Conservation (phyloP, 2,113 vertebrate genomes). For the Larimichthys polyactis region DNA sequence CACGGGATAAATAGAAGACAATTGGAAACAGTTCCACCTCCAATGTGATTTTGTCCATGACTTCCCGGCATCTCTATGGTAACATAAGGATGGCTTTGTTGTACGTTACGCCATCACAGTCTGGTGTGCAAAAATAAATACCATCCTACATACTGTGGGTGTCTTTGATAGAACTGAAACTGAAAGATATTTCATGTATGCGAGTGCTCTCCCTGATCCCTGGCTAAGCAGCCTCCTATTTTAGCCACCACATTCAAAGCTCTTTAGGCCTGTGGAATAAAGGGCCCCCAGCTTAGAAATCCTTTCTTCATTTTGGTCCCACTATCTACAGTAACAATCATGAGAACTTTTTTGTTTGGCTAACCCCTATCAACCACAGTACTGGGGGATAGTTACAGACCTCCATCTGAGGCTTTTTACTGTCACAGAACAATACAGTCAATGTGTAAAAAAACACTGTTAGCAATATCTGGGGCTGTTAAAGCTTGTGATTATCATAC, state of each 20-base stretch:
- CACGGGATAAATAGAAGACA: constrained; percentile 73
- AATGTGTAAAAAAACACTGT: constrained; percentile 42
- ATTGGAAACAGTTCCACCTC: constrained; percentile 74
- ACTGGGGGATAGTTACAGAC: constrained; percentile 19
- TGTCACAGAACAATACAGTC: constrained; percentile 50
- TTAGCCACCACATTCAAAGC: constrained; percentile 59
- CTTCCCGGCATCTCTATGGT: constrained; percentile 60
- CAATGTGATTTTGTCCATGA: constrained; percentile 57
- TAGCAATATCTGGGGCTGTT: constrained; percentile 44
- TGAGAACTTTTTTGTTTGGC: constrained; percentile 63
- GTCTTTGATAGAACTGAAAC: constrained; percentile 46
- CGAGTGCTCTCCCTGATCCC: constrained; percentile 43
- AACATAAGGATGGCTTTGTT: constrained; percentile 58
- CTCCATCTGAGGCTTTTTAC: constrained; percentile 38
- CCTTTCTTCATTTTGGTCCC: constrained; percentile 41
- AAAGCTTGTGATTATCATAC: constrained; percentile 62
- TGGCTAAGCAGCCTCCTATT: constrained; percentile 56
- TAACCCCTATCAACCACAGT: constrained; percentile 42
- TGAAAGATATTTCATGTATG: constrained; percentile 60
- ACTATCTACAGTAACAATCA: constrained; percentile 60
- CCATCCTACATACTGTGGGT: constrained; percentile 36
- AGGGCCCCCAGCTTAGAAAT: constrained; percentile 51
- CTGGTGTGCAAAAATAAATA: constrained; percentile 40
- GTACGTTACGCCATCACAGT: constrained; percentile 39
- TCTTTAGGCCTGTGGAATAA: constrained; percentile 55